Evolutionary conservation across 2,113 vertebrate species (phyloP).

Genomic region (Muntiacus reevesi): DNA sequence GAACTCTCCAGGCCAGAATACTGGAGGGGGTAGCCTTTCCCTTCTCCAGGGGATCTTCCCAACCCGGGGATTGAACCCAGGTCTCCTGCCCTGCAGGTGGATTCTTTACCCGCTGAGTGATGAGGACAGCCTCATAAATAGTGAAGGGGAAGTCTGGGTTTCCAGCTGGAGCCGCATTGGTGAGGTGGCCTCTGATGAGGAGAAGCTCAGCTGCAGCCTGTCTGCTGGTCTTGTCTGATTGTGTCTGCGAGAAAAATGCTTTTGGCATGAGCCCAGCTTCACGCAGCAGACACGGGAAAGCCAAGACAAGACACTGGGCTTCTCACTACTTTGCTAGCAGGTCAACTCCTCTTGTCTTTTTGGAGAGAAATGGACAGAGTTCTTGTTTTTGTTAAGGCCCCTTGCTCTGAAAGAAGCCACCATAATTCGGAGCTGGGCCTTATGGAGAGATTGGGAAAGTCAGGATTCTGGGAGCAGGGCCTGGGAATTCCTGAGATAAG

Average conservation of each 20-base stretch:
- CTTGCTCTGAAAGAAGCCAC: background rate
- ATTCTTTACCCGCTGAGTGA: background rate
- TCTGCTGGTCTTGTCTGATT: accelerated
- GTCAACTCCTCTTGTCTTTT: background rate
- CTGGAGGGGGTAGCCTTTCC: background rate
- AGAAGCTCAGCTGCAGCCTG: background rate
- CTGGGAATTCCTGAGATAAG: background rate
- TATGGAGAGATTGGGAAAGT: background rate
- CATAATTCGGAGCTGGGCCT: accelerated
- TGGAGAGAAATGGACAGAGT: background rate
- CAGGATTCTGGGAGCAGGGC: background rate
- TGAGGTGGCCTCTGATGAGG: accelerated
- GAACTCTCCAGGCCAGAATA: background rate
- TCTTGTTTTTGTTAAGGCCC: background rate
- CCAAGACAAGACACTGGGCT: background rate
- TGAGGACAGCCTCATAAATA: accelerated
- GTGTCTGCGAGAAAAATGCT: accelerated
- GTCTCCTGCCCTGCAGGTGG: background rate
- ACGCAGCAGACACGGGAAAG: accelerated
- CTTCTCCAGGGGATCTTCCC: background rate
- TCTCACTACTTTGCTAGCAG: too few species aligned
- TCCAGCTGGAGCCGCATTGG: background rate
- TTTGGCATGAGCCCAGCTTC: accelerated
- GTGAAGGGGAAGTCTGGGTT: too few species aligned
- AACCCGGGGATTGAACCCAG: background rate